Evolutionary conservation across 2,113 vertebrate genomes (phyloP), one percentile per base, ranked within the genome.

Genomic region (Prunella himalayana): DNA sequence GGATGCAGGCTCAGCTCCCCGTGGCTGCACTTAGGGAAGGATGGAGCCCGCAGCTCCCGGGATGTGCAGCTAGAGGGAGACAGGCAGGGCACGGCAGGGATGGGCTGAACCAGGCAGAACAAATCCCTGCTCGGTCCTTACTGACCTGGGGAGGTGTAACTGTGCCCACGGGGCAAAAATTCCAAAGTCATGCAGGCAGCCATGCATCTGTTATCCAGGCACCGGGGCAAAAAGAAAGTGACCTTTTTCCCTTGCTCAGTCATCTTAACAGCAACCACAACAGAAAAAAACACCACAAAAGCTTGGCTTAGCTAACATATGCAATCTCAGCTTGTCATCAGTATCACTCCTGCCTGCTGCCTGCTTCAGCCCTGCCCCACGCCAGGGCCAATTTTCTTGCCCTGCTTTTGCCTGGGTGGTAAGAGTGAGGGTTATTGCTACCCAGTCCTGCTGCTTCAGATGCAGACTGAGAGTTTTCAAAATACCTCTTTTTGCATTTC

Each of bases 51-150:
- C 45, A 42, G 73, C 66, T 82, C 61, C 77, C 0, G 1, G 1
- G 2, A 17, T 47, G 39, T 1, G 39, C 69, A 75, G 61, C 53
- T 7, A 2, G 63, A 68, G 44, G 31, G 28, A 60, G 31, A 13
- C 0, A 61, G 42, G 76, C 7, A 25, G 81, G 33, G 54, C 50
- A 66, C 9, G 0, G 0, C 4, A 1, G 64, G n/a, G 51, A 88
- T 23, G 44, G 11, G 80, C 88, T 68, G 80, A 81, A 47, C 1
- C 49, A 78, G 76, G 64, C 86, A 86, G 54, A 77, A 77, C 56
- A 63, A 88, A 90, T 56, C 86, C 57, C 64, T 2, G 8, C 72
- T 78, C 6, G 2, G 13, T 24, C 2, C 2, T 7, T 60, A 83
- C 77, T 53, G 80, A 68, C 35, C 69, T 33, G 60, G 37, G 41